Percentiles rank a stretch among this genome's conserved stretches.
Conservation (phyloP, 2,888 invertebrate species). For the Junonia oenone region DNA sequence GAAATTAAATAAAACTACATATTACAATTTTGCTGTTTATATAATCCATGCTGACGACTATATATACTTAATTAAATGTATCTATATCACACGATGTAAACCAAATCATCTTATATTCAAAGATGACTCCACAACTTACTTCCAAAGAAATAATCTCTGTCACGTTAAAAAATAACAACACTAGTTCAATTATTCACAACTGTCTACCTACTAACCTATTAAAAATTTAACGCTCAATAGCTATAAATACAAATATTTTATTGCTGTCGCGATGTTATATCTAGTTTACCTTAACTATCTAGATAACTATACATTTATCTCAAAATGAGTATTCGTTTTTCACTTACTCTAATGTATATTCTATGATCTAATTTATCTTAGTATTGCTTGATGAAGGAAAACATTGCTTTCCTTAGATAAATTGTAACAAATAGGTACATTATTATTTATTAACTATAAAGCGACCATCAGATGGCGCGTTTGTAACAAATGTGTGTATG, state of each 20-base stretch:
- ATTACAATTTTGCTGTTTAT: constrained; percentile 59
- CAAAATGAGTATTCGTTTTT: constrained; percentile 73
- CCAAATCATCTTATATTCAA: constrained; percentile 32
- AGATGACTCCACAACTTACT: constrained; percentile 33
- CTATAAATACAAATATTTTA: constrained; percentile 79
- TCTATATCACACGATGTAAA: constrained; percentile 76
- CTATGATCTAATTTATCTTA: constrained; percentile 62
- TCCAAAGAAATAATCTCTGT: constrained; percentile 58
- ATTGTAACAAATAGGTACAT: constrained; percentile 58
- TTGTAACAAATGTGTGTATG: constrained; percentile 43
- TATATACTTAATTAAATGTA: constrained; percentile 73
- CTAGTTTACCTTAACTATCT: constrained; percentile 52
- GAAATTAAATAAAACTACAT: constrained; percentile 30
- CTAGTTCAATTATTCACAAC: constrained; percentile 71
- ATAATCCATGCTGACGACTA: constrained; percentile 74
- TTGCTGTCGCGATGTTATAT: constrained; percentile 73
- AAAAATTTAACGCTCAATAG: constrained; percentile 78
- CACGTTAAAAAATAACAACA: constrained; percentile 68
- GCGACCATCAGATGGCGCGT: constrained; percentile 68
- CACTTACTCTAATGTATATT: constrained; percentile 58
- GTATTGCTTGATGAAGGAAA: constrained; percentile 77
- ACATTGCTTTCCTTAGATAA: constrained; percentile 60
- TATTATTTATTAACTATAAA: constrained; percentile 42
- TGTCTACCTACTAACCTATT: constrained; percentile 72
- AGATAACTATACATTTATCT: constrained; percentile 66